Percentiles rank a stretch among this genome's conserved stretches.
Conservation (phyloP, 2,797 vertebrate genomes). For the Balearica regulorum region DNA sequence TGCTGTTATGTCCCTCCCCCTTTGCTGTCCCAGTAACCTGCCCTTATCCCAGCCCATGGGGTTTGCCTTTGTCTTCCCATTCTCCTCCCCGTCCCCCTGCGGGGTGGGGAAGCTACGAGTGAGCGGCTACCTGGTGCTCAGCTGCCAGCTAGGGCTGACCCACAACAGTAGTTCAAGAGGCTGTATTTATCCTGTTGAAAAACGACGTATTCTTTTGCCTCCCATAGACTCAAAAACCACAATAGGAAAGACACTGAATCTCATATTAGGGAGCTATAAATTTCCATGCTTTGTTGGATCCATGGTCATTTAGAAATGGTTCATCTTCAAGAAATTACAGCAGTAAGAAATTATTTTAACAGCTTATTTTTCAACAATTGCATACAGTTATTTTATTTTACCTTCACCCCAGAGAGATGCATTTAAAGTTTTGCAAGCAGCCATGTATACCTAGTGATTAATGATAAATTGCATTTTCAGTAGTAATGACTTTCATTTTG, state of each 20-base stretch:
- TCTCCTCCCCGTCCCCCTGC: no score
- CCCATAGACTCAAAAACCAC: background rate
- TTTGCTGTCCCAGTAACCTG: no score
- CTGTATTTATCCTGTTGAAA: background rate
- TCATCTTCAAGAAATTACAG: background rate
- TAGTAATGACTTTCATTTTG: background rate
- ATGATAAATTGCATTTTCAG: background rate
- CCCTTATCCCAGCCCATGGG: no score
- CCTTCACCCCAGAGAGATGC: background rate
- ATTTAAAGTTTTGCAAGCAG: background rate
- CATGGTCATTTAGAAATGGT: background rate
- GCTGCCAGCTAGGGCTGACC: no score
- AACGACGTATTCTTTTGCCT: background rate
- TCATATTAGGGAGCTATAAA: background rate
- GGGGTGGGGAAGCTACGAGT: no score
- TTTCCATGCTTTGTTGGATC: background rate
- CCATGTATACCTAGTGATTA: background rate
- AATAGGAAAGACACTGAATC: background rate
- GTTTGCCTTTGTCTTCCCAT: no score
- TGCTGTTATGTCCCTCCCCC: no score
- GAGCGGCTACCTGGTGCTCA: no score
- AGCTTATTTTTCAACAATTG: background rate
- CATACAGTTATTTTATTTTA: background rate
- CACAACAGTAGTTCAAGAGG: background rate
- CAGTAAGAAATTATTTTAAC: background rate